Conservation (phyloP, 2,888 invertebrate genomes). For the Hartigia nigra region DNA sequence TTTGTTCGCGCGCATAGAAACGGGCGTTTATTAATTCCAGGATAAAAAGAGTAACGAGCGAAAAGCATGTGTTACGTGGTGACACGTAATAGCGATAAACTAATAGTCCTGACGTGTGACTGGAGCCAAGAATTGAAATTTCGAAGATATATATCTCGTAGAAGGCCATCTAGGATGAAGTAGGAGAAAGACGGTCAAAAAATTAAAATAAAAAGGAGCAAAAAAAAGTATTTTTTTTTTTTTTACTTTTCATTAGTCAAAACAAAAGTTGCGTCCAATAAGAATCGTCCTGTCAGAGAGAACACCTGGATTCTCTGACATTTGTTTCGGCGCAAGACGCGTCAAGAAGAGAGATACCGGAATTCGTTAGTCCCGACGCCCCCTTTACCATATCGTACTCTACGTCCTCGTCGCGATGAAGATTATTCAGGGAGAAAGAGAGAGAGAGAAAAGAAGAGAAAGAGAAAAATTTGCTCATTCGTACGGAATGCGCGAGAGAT, state of each 20-base stretch:
- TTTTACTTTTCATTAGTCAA: not conserved
- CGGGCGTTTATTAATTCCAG: not conserved
- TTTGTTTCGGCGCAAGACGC: not conserved
- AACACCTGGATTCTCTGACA: not conserved
- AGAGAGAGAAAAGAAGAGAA: not conserved
- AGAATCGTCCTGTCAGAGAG: not conserved
- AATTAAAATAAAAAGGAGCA: too few relatives aligned
- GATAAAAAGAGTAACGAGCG: not conserved
- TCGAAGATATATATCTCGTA: too few relatives aligned
- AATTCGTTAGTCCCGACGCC: not conserved
- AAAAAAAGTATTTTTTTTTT: too few relatives aligned
- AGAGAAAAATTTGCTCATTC: slow-evolving; percentile 1
- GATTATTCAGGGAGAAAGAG: not conserved
- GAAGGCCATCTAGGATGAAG: too few relatives aligned
- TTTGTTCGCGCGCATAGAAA: not conserved
- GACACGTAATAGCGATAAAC: not conserved
- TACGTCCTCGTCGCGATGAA: not conserved
- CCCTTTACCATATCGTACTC: not conserved
- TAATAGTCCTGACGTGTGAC: not conserved
- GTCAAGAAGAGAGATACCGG: not conserved
- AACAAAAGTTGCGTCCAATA: not conserved
- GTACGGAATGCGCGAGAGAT: not conserved
- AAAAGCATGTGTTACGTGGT: not conserved
- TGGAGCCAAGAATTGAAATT: too few relatives aligned
- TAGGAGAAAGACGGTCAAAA: too few relatives aligned